phyloP scores from a whole-genome alignment of 2,888 invertebrate genomes.

The Leptothorax acervorum region DNA sequence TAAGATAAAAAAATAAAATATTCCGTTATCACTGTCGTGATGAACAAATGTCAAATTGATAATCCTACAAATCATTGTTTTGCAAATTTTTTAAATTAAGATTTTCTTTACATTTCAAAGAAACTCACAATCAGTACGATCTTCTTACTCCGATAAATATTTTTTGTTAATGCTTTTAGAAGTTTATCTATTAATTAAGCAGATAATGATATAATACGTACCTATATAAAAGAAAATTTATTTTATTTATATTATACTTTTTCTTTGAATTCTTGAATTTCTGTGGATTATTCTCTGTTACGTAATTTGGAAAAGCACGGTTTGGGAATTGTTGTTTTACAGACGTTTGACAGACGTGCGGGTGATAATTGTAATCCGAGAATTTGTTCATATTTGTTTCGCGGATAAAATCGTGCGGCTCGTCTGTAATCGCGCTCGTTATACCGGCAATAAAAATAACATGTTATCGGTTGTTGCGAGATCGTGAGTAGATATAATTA shows the following conservation, averaged over 20 bases:
- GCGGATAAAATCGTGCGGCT: slow-evolving; percentile 15
- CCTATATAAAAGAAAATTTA: not conserved
- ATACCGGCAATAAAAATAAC: slow-evolving; percentile 21
- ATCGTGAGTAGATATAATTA: slow-evolving; percentile 21
- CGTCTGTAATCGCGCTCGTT: slow-evolving; percentile 17
- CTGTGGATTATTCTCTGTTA: not conserved
- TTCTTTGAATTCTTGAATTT: not conserved
- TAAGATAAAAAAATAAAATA: slow-evolving; percentile 9
- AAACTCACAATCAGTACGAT: not conserved
- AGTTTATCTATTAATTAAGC: not conserved
- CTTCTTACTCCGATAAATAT: not conserved
- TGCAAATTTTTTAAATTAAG: not conserved
- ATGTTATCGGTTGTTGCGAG: not conserved
- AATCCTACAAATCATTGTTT: not conserved
- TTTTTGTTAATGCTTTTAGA: not conserved
- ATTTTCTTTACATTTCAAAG: not conserved
- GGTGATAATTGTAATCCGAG: slow-evolving; percentile 28
- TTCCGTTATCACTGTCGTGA: not conserved
- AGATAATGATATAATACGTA: not conserved
- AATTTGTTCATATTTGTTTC: slow-evolving; percentile 15
- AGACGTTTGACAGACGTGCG: not conserved
- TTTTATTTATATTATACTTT: not conserved
- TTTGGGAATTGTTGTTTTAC: not conserved
- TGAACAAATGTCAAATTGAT: not conserved
- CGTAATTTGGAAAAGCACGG: not conserved